Conservation (phyloP, 1,140 invertebrate species). For the Lepidurus apus region DNA sequence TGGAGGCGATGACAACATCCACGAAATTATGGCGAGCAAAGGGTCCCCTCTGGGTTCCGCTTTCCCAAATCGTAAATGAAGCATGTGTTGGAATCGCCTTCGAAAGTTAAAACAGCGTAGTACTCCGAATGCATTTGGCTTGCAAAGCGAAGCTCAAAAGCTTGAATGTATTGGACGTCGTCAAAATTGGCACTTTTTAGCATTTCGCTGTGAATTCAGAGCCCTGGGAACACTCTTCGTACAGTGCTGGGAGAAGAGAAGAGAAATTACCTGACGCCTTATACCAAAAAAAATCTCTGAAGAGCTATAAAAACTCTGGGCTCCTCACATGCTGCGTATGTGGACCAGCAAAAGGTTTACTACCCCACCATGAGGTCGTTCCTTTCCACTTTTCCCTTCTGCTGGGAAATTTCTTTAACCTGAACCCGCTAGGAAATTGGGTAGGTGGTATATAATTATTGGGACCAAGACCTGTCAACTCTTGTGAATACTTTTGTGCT, state of each 20-base stretch:
- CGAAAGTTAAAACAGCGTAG: neutral
- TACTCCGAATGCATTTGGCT: neutral
- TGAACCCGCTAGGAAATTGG: neutral
- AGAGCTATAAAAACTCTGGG: neutral
- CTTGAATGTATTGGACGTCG: neutral
- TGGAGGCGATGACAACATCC: neutral
- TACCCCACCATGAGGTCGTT: conserved; percentile 10
- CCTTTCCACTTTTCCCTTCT: neutral
- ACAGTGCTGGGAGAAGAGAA: neutral
- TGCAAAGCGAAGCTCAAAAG: neutral
- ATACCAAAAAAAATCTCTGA: neutral
- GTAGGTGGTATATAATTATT: conserved; percentile 3
- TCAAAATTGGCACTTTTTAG: conserved; percentile 16
- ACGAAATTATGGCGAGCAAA: neutral
- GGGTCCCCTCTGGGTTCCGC: neutral
- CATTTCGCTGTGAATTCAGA: neutral
- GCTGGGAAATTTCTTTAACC: neutral
- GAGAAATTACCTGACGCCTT: too few species aligned
- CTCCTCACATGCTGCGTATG: conserved; percentile 18
- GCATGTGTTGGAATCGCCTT: neutral
- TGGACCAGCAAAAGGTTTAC: neutral
- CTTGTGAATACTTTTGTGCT: neutral
- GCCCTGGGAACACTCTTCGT: neutral
- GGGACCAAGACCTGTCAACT: neutral
- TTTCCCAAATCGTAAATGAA: neutral